Evolutionary conservation across 2,113 vertebrate genomes (phyloP).

Genomic region (Rhinoptilus africanus): DNA sequence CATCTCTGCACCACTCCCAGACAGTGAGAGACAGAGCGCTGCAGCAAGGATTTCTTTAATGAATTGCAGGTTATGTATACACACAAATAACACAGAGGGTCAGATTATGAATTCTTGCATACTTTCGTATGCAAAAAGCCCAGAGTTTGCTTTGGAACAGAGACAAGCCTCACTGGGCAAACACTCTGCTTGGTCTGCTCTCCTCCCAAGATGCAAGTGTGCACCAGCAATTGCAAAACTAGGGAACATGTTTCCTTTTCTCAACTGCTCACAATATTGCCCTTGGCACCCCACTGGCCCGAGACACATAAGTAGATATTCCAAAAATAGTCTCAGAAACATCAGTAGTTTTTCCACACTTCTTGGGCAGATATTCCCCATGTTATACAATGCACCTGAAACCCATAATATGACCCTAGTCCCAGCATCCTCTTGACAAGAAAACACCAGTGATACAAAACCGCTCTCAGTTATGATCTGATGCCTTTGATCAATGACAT

Average conservation of each 20-base stretch:
- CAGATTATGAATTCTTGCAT: conserved; percentile 15
- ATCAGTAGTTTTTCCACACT: neutral
- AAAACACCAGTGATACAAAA: neutral
- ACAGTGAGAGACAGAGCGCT: neutral
- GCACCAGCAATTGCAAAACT: conserved; percentile 15
- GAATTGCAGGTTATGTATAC: conserved; percentile 12
- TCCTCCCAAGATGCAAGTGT: conserved; percentile 18
- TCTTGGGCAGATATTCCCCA: neutral
- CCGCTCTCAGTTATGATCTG: neutral
- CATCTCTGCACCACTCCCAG: neutral
- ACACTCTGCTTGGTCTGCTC: neutral
- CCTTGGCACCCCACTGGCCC: neutral
- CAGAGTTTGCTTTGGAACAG: conserved; percentile 52
- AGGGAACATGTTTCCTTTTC: neutral
- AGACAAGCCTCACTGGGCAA: conserved; percentile 14
- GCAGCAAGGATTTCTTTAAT: conserved; percentile 5
- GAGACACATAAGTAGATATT: neutral
- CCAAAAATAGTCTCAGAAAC: neutral
- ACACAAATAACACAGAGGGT: neutral
- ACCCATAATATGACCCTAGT: neutral
- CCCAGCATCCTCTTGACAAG: neutral
- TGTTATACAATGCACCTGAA: neutral
- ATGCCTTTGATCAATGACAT: neutral
- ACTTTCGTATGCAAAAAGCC: neutral
- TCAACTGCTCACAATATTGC: conserved; percentile 28